Evolutionary conservation across 2,113 vertebrate genomes (phyloP), one percentile per base, ranked within the genome.

Genomic region (Peromyscus polionotus): DNA sequence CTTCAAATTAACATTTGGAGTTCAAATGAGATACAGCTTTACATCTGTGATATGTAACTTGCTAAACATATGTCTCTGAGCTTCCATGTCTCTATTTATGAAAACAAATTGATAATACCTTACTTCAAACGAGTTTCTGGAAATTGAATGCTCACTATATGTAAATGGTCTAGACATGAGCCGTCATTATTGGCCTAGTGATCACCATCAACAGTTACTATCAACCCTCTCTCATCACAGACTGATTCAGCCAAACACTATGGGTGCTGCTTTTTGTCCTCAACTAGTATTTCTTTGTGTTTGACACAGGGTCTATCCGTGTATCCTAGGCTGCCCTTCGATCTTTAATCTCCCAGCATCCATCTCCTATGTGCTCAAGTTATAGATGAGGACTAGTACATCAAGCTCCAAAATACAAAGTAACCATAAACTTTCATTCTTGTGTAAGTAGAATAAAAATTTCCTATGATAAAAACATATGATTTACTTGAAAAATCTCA

Each of bases 381-480:
- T n/a, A 65, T 13, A 79, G 31, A 10, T 63, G 20, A 26, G 31
- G 10, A 28, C 33, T 33, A 67, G 10, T 19, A 67, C 6, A 59
- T 45, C 57, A 33, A 11, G 24, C 17, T 16, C 10, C 31, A 10
- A 90, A 89, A 90, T 59, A 5, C 1, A 51, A n/a, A 86, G 12
- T 28, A 28, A 20, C 59, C 4, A 36, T 59, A 42, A 73, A 36
- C 7, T n/a, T 16, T 87, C 61, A 22, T 81, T 73, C 7, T 48
- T 93, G 19, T 3, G 67, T 88, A 85, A 90, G 20, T 54, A 51
- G 22, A 7, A 76, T 76, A 65, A n/a, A 77, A 2, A 57, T n/a
- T 76, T 95, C 81, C 26, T 91, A 45, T 48, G 65, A 91, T 33
- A 90, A 94, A 61, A 45, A 70, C 19, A 94, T 45, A 94, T 45